These are phyloP conservation scores for Oligia fasciuncula DNA, from an alignment of 2,888 invertebrate species.

Conservation along the genomic window DNA sequence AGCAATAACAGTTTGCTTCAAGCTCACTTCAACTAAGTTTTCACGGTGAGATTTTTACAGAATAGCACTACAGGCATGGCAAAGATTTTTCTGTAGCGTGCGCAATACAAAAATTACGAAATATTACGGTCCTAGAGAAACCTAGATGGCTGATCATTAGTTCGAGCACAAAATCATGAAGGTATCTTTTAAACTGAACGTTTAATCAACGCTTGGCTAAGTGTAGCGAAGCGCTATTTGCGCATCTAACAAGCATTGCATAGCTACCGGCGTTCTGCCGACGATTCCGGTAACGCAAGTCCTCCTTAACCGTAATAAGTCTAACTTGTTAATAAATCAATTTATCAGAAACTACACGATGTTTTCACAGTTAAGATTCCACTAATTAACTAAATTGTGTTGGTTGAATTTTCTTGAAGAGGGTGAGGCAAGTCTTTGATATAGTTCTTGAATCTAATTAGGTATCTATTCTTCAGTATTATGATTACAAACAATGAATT, in stretches of 20 bases:
- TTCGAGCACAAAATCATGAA: slow-evolving; percentile 3
- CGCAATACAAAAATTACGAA: neutral
- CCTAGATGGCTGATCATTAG: neutral
- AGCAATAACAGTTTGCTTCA: no score
- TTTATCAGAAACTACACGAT: slow-evolving; percentile 42
- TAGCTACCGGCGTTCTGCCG: slow-evolving; percentile 41
- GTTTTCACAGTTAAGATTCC: slow-evolving; percentile 47
- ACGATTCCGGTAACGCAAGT: slow-evolving; percentile 56
- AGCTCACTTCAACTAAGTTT: no score
- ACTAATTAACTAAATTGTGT: slow-evolving; percentile 37
- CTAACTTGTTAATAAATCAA: slow-evolving; percentile 50
- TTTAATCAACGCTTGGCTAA: slow-evolving; percentile 41
- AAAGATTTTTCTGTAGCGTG: neutral
- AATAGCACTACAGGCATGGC: no score
- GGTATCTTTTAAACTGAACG: slow-evolving; percentile 26
- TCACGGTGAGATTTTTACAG: no score
- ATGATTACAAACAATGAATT: neutral
- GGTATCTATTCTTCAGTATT: neutral
- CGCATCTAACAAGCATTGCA: slow-evolving; percentile 54
- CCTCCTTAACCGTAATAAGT: slow-evolving; percentile 50
- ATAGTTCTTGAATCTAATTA: neutral
- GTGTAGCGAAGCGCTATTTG: slow-evolving; percentile 44
- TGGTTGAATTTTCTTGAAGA: slow-evolving; percentile 18
- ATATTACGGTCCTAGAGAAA: neutral
- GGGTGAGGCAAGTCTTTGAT: slow-evolving; percentile 5